phyloP scores from a whole-genome alignment of 2,113 vertebrate species.

The Platichthys flesus region DNA sequence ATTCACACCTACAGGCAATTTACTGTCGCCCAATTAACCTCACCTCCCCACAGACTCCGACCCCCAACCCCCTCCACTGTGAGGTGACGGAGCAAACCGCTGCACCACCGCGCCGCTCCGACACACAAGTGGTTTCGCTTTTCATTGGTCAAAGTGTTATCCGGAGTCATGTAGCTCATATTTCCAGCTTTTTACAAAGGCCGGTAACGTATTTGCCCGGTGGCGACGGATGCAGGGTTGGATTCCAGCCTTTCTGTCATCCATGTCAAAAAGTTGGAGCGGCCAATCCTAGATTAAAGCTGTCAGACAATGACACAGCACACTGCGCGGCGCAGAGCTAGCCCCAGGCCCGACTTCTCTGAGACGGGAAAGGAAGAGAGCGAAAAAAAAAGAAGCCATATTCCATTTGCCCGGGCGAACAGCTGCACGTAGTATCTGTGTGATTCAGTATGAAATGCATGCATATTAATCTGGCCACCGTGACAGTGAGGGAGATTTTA shows the following conservation, averaged over 20 bases:
- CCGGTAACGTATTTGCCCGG: slow-evolving; percentile 39
- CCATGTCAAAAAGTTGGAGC: slow-evolving; percentile 31
- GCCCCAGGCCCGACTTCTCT: slow-evolving; percentile 54
- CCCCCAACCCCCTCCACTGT: neutral
- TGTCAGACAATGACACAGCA: slow-evolving; percentile 68
- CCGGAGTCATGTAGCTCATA: slow-evolving; percentile 6
- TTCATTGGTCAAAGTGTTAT: neutral
- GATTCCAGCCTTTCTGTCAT: slow-evolving; percentile 49
- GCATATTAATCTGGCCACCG: slow-evolving; percentile 12
- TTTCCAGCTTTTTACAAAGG: slow-evolving; percentile 5
- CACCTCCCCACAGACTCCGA: neutral
- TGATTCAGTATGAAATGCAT: slow-evolving; percentile 14
- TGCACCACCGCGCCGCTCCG: neutral
- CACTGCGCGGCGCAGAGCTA: slow-evolving; percentile 35
- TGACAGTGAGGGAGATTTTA: slow-evolving; percentile 8
- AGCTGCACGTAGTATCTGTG: slow-evolving; percentile 41
- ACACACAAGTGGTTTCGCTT: neutral
- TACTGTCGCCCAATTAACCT: neutral
- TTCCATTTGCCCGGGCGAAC: slow-evolving; percentile 29
- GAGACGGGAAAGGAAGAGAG: neutral
- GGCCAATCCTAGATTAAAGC: slow-evolving; percentile 68
- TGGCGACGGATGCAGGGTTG: slow-evolving; percentile 15
- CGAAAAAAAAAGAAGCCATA: neutral
- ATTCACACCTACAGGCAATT: neutral
- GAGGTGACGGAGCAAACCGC: neutral